Base-by-base conservation (phyloP, 2,113 vertebrate genomes). In the Nannobrachium achirus region DNA sequence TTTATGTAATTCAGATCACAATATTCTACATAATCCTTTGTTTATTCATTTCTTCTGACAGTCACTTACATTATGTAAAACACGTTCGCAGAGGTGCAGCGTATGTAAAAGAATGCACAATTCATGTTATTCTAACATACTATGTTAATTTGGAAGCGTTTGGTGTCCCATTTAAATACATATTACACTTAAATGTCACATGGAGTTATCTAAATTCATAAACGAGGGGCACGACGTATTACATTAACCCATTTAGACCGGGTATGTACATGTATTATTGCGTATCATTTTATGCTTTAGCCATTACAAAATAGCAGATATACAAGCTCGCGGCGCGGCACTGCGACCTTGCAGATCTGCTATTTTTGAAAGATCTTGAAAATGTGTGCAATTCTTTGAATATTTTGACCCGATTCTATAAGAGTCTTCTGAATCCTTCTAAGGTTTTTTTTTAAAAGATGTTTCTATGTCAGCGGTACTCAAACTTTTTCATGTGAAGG, bases 21-120 rank as follows among this genome's bases (percentile, higher is more conserved):
- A 85, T 86, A 91, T 90, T 88, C 89, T 87, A 88, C 86, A 83
- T 88, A 88, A 89, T 86, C 78, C 88, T 86, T 86, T 89, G 80
- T 85, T 91, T 89, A 89, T 89, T 91, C 85, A 89, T 89, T 84
- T 82, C 85, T 80, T 75, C 71, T n/a, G 78, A 81, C 82, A 82
- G 81, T 84, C 85, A 85, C 71, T 67, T 75, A 78, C 89, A 90
- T 90, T 79, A 90, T 87, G 78, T 88, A 86, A 91, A 92, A 86
- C 83, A 68, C 74, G 61, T 83, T 86, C 79, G 83, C 76, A 57
- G 74, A 63, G 67, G 76, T 79, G 52, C 78, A 19, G 73, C 39
- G 67, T 65, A 78, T 62, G 81, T 79, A 85, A 84, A 62, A 86
- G 65, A 80, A 89, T 88, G 83, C 76, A 71, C 64, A 84, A 83